Evolutionary conservation across 2,888 invertebrate genomes (phyloP).

Genomic region (Dendrolimus houi): DNA sequence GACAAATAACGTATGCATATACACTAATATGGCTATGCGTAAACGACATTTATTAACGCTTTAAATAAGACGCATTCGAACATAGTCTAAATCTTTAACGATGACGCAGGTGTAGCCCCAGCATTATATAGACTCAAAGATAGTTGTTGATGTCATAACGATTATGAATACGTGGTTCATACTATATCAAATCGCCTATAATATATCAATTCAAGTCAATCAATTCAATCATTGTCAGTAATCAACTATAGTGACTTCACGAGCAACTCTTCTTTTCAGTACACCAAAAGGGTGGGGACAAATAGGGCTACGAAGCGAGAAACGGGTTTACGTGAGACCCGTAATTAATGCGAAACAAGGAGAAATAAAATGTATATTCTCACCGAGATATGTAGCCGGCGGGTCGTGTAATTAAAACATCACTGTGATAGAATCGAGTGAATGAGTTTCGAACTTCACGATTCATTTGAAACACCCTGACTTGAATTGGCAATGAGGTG

Average conservation of each 20-base stretch:
- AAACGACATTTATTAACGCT: no score
- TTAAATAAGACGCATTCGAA: no score
- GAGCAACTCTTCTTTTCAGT: conserved; percentile 38
- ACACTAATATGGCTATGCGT: no score
- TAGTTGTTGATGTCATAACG: no score
- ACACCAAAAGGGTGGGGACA: conserved; percentile 39
- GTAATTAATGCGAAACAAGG: conserved; percentile 59
- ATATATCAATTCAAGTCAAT: no score
- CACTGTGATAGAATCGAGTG: conserved; percentile 29
- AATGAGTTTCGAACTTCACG: conserved; percentile 19
- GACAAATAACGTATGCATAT: no score
- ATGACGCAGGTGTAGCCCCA: no score
- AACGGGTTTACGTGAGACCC: conserved; percentile 25
- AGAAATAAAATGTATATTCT: conserved; percentile 49
- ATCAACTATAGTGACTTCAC: conserved; percentile 1
- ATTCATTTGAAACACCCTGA: conserved; percentile 14
- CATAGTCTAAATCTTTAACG: no score
- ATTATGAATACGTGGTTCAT: no score
- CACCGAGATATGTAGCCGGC: conserved; percentile 36
- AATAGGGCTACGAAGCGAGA: conserved; percentile 9
- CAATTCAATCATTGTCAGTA: no score
- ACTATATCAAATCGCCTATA: no score
- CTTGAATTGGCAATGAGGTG: not conserved
- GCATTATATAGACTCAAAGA: no score
- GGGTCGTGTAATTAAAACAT: conserved; percentile 54